phyloP scores from a whole-genome alignment of 2,113 vertebrate species.

The Chaetodon auriga region DNA sequence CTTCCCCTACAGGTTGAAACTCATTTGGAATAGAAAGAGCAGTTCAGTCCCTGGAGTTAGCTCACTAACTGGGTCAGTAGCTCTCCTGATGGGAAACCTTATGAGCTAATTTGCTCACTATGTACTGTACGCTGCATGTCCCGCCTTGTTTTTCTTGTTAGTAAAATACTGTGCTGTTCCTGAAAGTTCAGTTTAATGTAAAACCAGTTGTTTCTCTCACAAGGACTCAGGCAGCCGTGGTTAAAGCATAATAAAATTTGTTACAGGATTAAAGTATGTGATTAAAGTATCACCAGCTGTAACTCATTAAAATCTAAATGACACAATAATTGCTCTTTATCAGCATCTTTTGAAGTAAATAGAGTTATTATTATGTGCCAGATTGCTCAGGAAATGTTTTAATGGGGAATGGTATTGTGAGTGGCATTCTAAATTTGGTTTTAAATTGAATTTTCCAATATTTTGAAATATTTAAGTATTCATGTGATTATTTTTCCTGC shows the following conservation, averaged over 20 bases:
- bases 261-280: constrained; percentile 3
- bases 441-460: background rate
- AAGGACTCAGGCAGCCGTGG: background rate
- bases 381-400: background rate
- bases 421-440: constrained; percentile 1
- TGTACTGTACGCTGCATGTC: background rate
- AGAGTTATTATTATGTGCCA: background rate
- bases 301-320: constrained; percentile 25
- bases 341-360: constrained; percentile 6
- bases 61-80: constrained; percentile 74
- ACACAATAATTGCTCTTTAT: constrained; percentile 1
- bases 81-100: constrained; percentile 61
- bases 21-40: constrained; percentile 59
- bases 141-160: background rate
- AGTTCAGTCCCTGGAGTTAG: constrained; percentile 60
- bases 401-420: background rate
- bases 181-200: background rate
- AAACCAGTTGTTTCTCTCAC: background rate
- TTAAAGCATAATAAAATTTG: background rate
- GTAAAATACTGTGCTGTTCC: constrained; percentile 9
- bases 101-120: constrained; percentile 48
- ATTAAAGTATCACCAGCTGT: constrained; percentile 30
- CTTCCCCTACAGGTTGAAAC: constrained; percentile 74
- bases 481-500: background rate
- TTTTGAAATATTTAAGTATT: background rate